phyloP scores from a whole-genome alignment of 2,888 invertebrate genomes.

The Agonum fuliginosum region DNA sequence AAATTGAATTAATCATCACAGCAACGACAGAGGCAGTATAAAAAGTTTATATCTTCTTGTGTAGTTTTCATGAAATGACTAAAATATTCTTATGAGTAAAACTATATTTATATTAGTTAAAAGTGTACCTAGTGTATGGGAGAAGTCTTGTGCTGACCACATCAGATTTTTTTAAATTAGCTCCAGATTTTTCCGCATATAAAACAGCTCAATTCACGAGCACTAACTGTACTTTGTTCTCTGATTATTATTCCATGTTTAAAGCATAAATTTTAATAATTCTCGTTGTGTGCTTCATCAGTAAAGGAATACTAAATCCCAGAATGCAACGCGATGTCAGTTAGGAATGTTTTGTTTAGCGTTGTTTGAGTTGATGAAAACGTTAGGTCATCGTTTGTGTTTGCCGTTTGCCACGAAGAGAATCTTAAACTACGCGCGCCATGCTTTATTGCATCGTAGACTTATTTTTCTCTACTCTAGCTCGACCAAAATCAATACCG shows the following conservation, averaged over 20 bases:
- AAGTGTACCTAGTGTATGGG: no score
- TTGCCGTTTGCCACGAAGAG: slow-evolving; percentile 60
- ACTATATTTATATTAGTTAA: no score
- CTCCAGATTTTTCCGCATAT: no score
- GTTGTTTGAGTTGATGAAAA: slow-evolving; percentile 30
- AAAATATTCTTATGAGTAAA: no score
- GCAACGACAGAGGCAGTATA: neutral
- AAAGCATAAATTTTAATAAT: slow-evolving; percentile 36
- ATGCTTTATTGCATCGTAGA: slow-evolving; percentile 72
- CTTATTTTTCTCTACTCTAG: slow-evolving; percentile 71
- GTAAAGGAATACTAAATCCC: neutral
- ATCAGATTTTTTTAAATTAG: no score
- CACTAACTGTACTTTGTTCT: neutral
- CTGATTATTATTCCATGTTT: slow-evolving; percentile 16
- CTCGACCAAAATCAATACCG: slow-evolving; percentile 71
- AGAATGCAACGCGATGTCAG: neutral
- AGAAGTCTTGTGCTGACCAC: no score
- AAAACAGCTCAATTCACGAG: no score
- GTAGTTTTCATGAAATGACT: no score
- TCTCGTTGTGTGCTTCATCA: neutral
- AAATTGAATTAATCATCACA: neutral
- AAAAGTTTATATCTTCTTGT: no score
- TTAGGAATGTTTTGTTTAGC: slow-evolving; percentile 3
- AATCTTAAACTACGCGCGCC: slow-evolving; percentile 65
- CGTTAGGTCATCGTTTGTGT: slow-evolving; percentile 38